Evolutionary conservation across 2,797 vertebrate genomes (phyloP), one percentile per base, ranked within the genome.

Genomic region (Clarias fuscus): DNA sequence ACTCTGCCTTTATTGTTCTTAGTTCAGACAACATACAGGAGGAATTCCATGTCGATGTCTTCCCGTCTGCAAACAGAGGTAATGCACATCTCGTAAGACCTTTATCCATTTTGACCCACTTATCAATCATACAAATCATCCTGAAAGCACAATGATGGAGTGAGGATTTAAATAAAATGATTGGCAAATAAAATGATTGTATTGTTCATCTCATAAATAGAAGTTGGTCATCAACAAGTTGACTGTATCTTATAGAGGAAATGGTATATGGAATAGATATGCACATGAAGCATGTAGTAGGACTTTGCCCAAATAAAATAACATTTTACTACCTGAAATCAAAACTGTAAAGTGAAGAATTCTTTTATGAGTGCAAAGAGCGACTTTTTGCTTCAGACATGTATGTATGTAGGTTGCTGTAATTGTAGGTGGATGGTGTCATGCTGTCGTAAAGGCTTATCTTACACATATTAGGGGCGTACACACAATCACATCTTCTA

Each of bases 1-100:
- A 90, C 73, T 87, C 1, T 92, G 86, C 86, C 53, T 93, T 90
- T 71, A 91, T 86, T 89, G 82, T 88, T 87, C 53, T 86, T 56
- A 61, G 86, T 87, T n/a, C 86, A 86, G 83, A 18, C 89, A 88
- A 85, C 90, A 48, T 80, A 85, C n/a, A 48, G 90, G 90, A 64
- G 15, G 90, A 90, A 89, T 91, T 89, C 87, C 93, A 90, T 87
- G 77, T 88, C 92, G 86, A 95, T 95, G 95, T 94, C 94, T 89
- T 94, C 94, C 87, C 65, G 89, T 83, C 75, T 90, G 90, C 87
- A 90, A 85, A 80, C 88, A 84, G 91, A 95, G 93, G 95, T 95
- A 92, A 94, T 77, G 78, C 88, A 88, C 18, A 82, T 73, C 58
- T 33, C 15, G 2, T 5, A 61, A 18, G 13, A 73, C 30, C 30